Evolutionary conservation across 2,113 vertebrate genomes (phyloP).

Genomic region (Dromas ardeola): DNA sequence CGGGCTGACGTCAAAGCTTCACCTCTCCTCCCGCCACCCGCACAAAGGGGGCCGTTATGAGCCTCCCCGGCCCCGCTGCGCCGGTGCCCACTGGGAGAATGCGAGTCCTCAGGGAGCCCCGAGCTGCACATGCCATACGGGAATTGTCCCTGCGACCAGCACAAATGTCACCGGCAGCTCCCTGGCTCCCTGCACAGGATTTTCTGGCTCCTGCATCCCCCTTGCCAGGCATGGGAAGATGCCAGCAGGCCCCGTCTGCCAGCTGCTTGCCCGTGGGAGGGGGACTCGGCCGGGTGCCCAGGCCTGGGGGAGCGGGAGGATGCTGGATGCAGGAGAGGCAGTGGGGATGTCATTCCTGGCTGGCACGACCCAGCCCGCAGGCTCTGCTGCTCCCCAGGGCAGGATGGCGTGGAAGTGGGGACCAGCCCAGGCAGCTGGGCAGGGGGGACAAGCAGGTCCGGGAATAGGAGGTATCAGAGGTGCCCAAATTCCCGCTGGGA

Average conservation of each 20-base stretch:
- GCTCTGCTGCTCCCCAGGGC: neutral
- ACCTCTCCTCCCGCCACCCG: neutral
- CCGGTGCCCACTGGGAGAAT: neutral
- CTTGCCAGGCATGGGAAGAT: neutral
- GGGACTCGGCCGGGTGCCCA: neutral
- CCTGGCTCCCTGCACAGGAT: neutral
- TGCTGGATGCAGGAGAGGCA: neutral
- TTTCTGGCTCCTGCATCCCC: neutral
- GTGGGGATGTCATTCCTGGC: accelerated
- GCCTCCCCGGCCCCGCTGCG: neutral
- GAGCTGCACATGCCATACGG: neutral
- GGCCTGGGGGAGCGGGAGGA: neutral
- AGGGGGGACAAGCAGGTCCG: accelerated
- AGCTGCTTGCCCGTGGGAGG: neutral
- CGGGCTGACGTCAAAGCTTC: conserved; percentile 66
- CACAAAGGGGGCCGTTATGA: conserved; percentile 51
- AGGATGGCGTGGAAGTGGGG: neutral
- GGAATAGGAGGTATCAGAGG: neutral
- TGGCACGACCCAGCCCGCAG: accelerated
- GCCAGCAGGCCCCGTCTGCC: neutral
- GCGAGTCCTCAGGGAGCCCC: conserved; percentile 51
- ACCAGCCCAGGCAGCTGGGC: neutral
- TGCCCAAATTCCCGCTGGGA: accelerated
- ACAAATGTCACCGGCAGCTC: neutral
- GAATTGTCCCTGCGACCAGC: neutral